phyloP scores from a whole-genome alignment of 2,888 invertebrate genomes.

The Choristoneura rosaceana region DNA sequence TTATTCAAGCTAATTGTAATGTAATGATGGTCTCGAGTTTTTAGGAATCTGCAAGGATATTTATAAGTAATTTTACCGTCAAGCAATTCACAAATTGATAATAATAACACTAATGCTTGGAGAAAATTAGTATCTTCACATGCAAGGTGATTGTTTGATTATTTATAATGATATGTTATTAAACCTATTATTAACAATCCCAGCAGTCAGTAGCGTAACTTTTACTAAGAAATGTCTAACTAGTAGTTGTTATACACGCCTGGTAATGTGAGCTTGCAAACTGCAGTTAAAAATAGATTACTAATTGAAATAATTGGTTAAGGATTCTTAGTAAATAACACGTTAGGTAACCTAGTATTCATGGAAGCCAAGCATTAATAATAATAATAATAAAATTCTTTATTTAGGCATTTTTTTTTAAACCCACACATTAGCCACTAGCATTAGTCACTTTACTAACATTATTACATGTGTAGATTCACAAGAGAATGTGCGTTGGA shows the following conservation, averaged over 20 bases:
- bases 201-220: conserved; percentile 27
- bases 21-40: neutral
- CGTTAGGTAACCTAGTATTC: neutral
- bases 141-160: conserved; percentile 33
- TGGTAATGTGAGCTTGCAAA: conserved; percentile 8
- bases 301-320: conserved; percentile 17
- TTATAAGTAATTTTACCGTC: neutral
- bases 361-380: neutral
- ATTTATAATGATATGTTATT: conserved; percentile 31
- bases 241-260: conserved; percentile 12
- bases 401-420: no score
- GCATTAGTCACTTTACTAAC: no score
- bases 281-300: conserved; percentile 15
- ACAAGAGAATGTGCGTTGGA: no score
- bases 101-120: conserved; percentile 27
- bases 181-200: conserved; percentile 23
- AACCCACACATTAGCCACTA: no score
- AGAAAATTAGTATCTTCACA: conserved; percentile 19
- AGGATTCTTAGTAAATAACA: conserved; percentile 11
- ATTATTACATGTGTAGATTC: no score
- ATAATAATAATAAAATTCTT: no score
- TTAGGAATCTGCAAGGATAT: neutral
- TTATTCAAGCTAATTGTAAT: conserved; percentile 4
- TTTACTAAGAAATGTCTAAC: conserved; percentile 21
- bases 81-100: conserved; percentile 28